Conservation (phyloP, 2,888 invertebrate genomes). For the Holacanthella duospinosa region DNA sequence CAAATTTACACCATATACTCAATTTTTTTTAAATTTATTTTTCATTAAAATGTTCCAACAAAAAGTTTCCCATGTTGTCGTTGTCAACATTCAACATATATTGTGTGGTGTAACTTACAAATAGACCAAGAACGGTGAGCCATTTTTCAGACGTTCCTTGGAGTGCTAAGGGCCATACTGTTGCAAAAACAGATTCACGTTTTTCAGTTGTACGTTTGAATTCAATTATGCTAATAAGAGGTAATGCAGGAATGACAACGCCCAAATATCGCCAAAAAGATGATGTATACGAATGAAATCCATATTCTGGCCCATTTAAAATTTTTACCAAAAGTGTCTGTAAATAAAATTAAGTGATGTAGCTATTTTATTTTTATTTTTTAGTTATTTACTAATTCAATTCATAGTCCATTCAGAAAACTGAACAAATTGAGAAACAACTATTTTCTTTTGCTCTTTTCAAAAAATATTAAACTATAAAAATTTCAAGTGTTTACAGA, state of each 20-base stretch:
- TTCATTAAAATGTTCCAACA: too few species aligned
- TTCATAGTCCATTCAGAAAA: too few species aligned
- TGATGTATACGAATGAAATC: conserved; percentile 23
- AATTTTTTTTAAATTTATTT: too few species aligned
- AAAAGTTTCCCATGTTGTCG: too few species aligned
- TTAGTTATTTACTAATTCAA: too few species aligned
- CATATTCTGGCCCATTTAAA: conserved; percentile 18
- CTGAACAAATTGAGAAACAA: too few species aligned
- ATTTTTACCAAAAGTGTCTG: conserved; percentile 26
- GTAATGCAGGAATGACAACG: conserved; percentile 24
- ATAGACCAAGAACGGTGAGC: conserved; percentile 28
- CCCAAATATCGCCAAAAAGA: conserved; percentile 33
- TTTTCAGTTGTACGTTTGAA: conserved; percentile 14
- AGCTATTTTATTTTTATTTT: background rate
- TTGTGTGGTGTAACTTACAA: too few species aligned
- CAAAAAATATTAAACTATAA: too few species aligned
- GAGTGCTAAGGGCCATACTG: conserved; percentile 24
- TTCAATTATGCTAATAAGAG: conserved; percentile 26
- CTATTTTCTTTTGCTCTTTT: too few species aligned
- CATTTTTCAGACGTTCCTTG: conserved; percentile 20
- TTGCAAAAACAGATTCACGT: conserved; percentile 15
- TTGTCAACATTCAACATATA: too few species aligned
- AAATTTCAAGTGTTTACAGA: too few species aligned
- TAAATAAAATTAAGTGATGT: background rate
- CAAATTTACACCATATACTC: too few species aligned